Evolutionary conservation across 2,797 vertebrate genomes (phyloP).

Genomic region (Eulemur coronatus): DNA sequence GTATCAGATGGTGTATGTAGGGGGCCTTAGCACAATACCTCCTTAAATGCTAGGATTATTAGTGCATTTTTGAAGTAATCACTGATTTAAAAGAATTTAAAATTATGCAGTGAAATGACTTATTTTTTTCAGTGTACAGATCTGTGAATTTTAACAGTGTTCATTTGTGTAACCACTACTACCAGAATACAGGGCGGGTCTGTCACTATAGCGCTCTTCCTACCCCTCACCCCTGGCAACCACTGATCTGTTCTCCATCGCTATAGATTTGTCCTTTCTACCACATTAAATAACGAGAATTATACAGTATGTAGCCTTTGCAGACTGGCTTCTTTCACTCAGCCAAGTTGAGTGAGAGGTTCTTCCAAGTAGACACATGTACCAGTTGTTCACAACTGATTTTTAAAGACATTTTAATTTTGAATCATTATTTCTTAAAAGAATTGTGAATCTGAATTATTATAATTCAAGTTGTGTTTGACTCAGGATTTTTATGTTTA

Average conservation of each 20-base stretch:
- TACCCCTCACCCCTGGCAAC: background rate
- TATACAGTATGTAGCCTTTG: background rate
- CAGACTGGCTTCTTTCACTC: background rate
- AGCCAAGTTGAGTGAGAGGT: background rate
- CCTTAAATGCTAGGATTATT: background rate
- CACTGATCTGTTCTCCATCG: background rate
- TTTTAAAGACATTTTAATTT: background rate
- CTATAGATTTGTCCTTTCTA: background rate
- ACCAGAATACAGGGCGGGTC: background rate
- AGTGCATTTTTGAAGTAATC: background rate
- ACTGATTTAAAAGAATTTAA: background rate
- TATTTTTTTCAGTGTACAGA: background rate
- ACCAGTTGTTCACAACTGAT: background rate
- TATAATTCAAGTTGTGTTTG: background rate
- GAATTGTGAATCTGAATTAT: background rate
- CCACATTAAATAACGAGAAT: background rate
- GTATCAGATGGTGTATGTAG: background rate
- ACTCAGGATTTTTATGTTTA: background rate
- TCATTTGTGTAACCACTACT: background rate
- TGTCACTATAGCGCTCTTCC: background rate
- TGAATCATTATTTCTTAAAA: background rate
- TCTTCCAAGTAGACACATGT: background rate
- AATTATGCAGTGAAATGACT: background rate
- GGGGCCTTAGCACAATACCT: background rate
- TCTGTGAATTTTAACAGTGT: background rate